Conservation (phyloP, 2,113 vertebrate genomes). For the Gobio gobio region DNA sequence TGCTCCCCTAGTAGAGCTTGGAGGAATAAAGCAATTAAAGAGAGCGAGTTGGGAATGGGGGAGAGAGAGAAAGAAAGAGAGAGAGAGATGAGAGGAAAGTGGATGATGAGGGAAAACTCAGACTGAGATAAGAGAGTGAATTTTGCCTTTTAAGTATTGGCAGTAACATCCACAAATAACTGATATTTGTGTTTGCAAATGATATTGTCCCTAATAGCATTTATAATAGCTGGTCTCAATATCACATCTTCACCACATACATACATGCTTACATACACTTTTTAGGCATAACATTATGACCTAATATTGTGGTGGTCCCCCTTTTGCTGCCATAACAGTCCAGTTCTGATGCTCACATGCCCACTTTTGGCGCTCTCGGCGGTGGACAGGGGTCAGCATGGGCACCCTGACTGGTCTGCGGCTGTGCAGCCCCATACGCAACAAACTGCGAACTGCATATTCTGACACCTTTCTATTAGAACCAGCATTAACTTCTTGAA, state of each 20-base stretch:
- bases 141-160: not conserved
- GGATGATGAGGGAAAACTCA: not conserved
- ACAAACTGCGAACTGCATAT: too few species aligned
- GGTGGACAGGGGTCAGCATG: too few species aligned
- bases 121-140: not conserved
- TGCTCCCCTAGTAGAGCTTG: constrained; percentile 28
- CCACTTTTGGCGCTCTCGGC: too few species aligned
- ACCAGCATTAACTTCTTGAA: too few species aligned
- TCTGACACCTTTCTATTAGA: too few species aligned
- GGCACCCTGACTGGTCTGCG: too few species aligned
- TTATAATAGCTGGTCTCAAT: not conserved
- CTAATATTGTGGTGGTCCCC: too few species aligned
- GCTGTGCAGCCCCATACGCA: too few species aligned
- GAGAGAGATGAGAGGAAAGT: constrained; percentile 16
- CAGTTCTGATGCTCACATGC: too few species aligned
- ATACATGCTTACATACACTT: too few species aligned
- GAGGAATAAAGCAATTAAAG: constrained; percentile 46
- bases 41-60: constrained; percentile 32
- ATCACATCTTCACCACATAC: not conserved
- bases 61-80: not conserved
- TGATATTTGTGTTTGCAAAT: constrained; percentile 3
- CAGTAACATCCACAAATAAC: constrained; percentile 6
- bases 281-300: too few species aligned
- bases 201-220: not conserved
- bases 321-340: too few species aligned